Evolutionary conservation across 2,113 vertebrate species (phyloP), one percentile per base, ranked within the genome.

Genomic region (Otis tarda): DNA sequence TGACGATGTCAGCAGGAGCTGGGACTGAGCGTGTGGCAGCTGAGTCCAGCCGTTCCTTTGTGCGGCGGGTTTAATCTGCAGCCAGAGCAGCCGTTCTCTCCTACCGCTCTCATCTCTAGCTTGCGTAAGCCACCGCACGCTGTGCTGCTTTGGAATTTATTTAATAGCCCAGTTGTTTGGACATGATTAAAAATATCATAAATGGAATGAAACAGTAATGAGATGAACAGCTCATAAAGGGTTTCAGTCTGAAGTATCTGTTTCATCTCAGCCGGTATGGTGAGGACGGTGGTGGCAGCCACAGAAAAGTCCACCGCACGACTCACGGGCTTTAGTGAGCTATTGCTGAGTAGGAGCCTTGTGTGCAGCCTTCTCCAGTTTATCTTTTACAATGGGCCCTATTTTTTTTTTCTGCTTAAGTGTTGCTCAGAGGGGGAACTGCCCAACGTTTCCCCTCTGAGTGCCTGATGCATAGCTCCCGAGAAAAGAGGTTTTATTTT

Each of bases 111-210:
- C 57, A 76, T 95, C 91, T 71, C 27, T 7, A 41, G 14, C 94
- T 94, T 57, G 49, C 24, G 6, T 82, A 87, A 91, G 78, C 70
- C 82, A 5, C 70, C 5, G 89, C 85, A 59, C 63, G 89, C 93
- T 91, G 67, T 31, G 77, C 90, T 47, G 89, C 91, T 90, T 76
- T 88, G 71, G 83, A 76, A 60, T 80, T 41, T 53, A 47, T 85
- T 73, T 83, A 90, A 90, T 71, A 65, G 89, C 91, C 86, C 67
- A 3, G 49, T 88, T 94, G 91, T 92, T 85, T 88, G 86, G 91
- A 60, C 83, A 39, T 64, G 93, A 94, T 95, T 90, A 92, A 90
- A 92, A 95, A 64, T 41, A 39, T 24, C 74, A 83, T 49, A 93
- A 90, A 80, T 76, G 91, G 79, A 70, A 35, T 16, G 75, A 75